Evolutionary conservation across 2,113 vertebrate species (phyloP).

Genomic region (Indri indri): DNA sequence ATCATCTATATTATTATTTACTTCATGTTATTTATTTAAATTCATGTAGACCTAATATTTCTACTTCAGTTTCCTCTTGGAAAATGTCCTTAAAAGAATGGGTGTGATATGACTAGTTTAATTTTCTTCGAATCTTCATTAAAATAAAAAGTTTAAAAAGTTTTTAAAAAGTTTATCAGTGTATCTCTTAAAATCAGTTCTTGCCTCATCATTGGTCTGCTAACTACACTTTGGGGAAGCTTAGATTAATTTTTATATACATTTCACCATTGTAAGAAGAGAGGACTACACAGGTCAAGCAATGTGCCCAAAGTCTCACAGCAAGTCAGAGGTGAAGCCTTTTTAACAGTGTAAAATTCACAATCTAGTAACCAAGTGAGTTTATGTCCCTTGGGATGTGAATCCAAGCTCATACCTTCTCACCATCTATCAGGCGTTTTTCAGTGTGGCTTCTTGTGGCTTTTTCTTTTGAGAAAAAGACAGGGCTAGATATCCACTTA

Average conservation of each 20-base stretch:
- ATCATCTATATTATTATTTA: background rate
- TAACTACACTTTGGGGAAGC: background rate
- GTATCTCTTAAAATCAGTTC: background rate
- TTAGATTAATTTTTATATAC: background rate
- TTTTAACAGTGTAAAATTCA: background rate
- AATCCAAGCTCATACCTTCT: background rate
- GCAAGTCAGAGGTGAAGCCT: background rate
- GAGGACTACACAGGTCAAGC: background rate
- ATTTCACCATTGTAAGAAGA: background rate
- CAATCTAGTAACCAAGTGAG: background rate
- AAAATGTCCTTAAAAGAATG: background rate
- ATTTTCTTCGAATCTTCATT: background rate
- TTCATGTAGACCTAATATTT: background rate
- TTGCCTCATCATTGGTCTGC: background rate
- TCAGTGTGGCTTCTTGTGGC: background rate
- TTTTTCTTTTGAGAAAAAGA: background rate
- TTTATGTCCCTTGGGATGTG: background rate
- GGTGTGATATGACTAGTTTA: background rate
- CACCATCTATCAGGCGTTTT: background rate
- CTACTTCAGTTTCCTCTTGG: background rate
- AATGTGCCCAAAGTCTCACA: background rate
- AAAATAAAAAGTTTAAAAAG: background rate
- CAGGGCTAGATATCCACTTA: constrained; percentile 2
- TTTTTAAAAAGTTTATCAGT: background rate
- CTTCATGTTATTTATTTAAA: background rate